Evolutionary conservation across 1,140 invertebrate genomes (phyloP).

Genomic region (Drosophila jambulina): DNA sequence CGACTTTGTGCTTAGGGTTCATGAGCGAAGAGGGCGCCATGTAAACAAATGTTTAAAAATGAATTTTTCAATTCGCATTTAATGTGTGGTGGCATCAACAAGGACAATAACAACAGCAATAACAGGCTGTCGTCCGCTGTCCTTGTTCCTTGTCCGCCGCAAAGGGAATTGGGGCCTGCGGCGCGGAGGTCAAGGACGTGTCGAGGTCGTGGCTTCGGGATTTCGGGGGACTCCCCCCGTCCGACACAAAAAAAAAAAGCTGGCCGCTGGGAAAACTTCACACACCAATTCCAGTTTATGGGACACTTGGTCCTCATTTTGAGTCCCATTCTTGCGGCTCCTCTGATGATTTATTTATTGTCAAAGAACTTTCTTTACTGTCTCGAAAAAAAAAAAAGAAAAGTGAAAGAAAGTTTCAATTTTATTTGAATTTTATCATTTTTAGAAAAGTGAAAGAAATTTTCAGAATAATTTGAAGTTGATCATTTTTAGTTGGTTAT

Average conservation of each 20-base stretch:
- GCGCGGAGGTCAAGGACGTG: constrained; percentile 56
- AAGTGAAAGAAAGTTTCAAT: not conserved
- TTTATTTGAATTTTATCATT: not conserved
- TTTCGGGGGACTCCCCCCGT: constrained; percentile 7
- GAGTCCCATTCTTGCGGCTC: constrained; percentile 11
- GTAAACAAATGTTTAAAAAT: constrained; percentile 79
- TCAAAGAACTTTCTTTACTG: not conserved
- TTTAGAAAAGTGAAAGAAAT: not conserved
- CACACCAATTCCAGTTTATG: constrained; percentile 24
- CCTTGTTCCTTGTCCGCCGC: constrained; percentile 17
- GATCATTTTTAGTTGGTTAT: not conserved
- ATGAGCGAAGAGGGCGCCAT: constrained; percentile 46
- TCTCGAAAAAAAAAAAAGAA: too few species aligned
- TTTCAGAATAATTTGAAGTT: not conserved
- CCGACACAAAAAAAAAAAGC: not conserved
- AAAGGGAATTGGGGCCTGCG: constrained; percentile 17
- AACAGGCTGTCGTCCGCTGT: constrained; percentile 4
- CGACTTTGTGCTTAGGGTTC: constrained; percentile 73
- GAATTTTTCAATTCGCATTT: constrained; percentile 77
- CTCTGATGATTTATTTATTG: constrained; percentile 39
- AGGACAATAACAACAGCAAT: constrained; percentile 56
- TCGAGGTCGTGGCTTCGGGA: constrained; percentile 13
- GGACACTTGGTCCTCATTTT: constrained; percentile 41
- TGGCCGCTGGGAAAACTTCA: constrained; percentile 19
- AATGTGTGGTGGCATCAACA: constrained; percentile 53